Evolutionary conservation across 2,113 vertebrate species (phyloP).

Genomic region (Oreochromis niloticus): DNA sequence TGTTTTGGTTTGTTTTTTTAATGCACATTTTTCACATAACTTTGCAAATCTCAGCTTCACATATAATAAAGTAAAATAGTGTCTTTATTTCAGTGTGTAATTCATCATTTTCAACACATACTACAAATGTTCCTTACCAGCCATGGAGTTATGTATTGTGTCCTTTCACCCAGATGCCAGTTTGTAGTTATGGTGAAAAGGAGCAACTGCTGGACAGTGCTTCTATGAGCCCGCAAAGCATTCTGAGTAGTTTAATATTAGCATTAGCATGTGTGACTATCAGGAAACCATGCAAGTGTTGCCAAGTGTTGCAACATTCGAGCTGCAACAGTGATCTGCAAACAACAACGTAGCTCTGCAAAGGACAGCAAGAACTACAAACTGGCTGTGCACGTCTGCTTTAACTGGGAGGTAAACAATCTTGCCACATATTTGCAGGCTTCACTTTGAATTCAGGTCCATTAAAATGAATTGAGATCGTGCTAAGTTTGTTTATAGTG

Average conservation of each 20-base stretch:
- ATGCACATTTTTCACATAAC: not conserved
- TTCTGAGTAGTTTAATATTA: not conserved
- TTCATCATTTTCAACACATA: not conserved
- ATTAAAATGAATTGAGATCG: not conserved
- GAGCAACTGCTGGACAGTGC: not conserved
- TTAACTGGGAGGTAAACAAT: not conserved
- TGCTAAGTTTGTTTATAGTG: not conserved
- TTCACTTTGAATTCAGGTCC: not conserved
- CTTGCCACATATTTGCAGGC: not conserved
- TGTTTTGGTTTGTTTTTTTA: not conserved
- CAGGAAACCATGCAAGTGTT: not conserved
- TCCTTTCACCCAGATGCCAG: constrained; percentile 64
- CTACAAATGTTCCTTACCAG: not conserved
- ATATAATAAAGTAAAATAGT: not conserved
- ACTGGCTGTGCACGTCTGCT: not conserved
- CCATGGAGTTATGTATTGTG: not conserved
- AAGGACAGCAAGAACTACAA: not conserved
- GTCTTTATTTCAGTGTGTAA: not conserved
- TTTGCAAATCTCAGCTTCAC: not conserved
- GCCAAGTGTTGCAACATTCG: not conserved
- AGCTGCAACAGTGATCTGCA: not conserved
- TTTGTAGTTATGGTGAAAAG: not conserved
- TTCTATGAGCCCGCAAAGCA: not conserved
- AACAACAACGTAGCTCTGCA: not conserved
- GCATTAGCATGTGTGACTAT: not conserved